phyloP scores from a whole-genome alignment of 1,140 invertebrate species.

The Platyura marginata region DNA sequence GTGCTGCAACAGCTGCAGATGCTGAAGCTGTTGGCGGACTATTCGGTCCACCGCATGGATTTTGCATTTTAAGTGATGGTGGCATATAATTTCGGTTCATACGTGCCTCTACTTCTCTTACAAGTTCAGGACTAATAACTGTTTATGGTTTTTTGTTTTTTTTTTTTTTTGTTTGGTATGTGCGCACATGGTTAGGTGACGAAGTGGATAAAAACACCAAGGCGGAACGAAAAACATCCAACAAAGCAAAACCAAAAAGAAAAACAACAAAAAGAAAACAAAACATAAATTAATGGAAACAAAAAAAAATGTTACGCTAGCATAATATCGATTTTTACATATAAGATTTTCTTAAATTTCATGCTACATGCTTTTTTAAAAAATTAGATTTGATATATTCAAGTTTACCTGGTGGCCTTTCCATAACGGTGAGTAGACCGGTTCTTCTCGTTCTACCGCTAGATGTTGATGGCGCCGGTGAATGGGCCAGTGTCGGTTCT shows the following conservation, averaged over 20 bases:
- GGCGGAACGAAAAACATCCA: slow-evolving; percentile 4
- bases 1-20: background rate
- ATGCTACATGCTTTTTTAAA: too few relatives aligned
- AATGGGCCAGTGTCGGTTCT: slow-evolving; percentile 20
- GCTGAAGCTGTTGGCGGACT: slow-evolving; percentile 7
- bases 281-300: background rate
- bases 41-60: background rate
- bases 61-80: slow-evolving; percentile 29
- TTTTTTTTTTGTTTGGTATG: too few relatives aligned
- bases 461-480: slow-evolving; percentile 23
- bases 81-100: slow-evolving; percentile 68
- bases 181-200: background rate
- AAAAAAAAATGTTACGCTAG: slow-evolving; percentile 1
- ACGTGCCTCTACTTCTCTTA: slow-evolving; percentile 71
- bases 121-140: slow-evolving; percentile 73
- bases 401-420: slow-evolving; percentile 65
- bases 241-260: slow-evolving; percentile 1
- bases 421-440: slow-evolving; percentile 65
- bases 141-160: slow-evolving; percentile 5
- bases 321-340: background rate
- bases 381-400: too few relatives aligned
- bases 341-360: too few relatives aligned
- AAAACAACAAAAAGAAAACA: background rate
- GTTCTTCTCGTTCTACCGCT: slow-evolving; percentile 49
- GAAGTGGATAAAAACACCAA: background rate